Evolutionary conservation across 1,140 invertebrate genomes (phyloP), one percentile per base, ranked within the genome.

Genomic region (Megalonaias nervosa): DNA sequence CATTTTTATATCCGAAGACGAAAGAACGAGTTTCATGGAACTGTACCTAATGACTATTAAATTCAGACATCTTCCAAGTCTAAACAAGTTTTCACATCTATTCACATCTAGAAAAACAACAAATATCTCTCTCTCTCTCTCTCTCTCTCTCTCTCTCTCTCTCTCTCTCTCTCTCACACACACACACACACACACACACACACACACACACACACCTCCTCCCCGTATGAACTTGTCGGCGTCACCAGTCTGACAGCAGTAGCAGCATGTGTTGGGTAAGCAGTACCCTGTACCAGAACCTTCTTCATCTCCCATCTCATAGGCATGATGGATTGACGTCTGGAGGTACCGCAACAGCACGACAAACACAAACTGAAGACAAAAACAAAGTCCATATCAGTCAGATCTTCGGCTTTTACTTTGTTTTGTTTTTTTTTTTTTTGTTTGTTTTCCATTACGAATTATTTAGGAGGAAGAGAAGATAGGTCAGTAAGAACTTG

Each of bases 331-430:
- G 6, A 72, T 17, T 19, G 76, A 77, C 17, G 70, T 77, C 57
- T 77, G 76, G 9, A 77, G 71, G 60, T 77, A 77, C 4, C 76
- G 56, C 38, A 77, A 23, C 14, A 77, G 58, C 26, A 77, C 57
- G 12, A 67, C 19, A 16, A 73, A 48, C 9, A 73, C 38, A 48
- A 48, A 48, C 38, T 48, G 38, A 48, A 48, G 38, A 48, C 38
- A 11, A 48, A 48, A 48, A 48, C 38, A 48, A 48, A 48, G 38
- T 48, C 38, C 38, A 48, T 11, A 48, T 48, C 6, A 48, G 9
- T 48, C 38, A 48, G 4, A 48, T 48, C 38, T 48, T 48, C 11
- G 11, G 38, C 0, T 48, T 11, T 48, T 48, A n/a, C n/a, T n/a
- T n/a, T n/a, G n/a, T n/a, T n/a, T n/a, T n/a, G n/a, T n/a, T n/a